Evolutionary conservation across 2,113 vertebrate genomes (phyloP), one percentile per base, ranked within the genome.

Genomic region (Laticauda colubrina): DNA sequence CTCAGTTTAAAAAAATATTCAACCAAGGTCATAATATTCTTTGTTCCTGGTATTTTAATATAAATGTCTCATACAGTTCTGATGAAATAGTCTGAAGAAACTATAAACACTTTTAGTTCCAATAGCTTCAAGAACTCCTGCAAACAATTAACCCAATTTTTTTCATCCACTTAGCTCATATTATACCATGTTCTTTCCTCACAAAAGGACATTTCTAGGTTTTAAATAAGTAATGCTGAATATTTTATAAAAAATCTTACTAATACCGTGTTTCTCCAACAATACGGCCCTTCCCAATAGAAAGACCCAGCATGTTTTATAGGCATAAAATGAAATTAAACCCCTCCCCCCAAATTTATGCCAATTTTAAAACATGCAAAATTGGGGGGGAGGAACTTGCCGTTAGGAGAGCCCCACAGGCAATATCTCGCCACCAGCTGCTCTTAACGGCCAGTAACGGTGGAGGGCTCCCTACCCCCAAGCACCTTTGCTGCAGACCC

Each of bases 101-200:
- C 94, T 69, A 95, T 96, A 94, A 88, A 11, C 56, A 94, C 14
- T 29, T 11, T 88, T 93, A 86, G 91, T 92, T 96, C 92, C 94
- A 95, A 94, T 4, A 94, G 51, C 69, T 94, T 92, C 88, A 75
- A 95, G 91, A 94, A 96, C 61, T 97, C 45, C 94, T 97, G 95
- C 92, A 97, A 97, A 96, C 75, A 96, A 97, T 96, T 96, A 96
- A 96, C 75, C 69, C 91, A 96, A 94, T 95, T 97, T 85, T 93
- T 96, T 18, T 93, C 95, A 97, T 95, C 93, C 94, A 95, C 9
- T 18, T 92, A 95, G 90, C 24, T 93, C 69, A 39, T 96, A 94
- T 96, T 94, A 92, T 54, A 95, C 88, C 89, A 34, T 96, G 56
- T 96, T 51, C 94, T 92, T 94, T 94, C 39, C n/a, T 89, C 34